Evolutionary conservation across 2,888 invertebrate genomes (phyloP).

Genomic region (Lepidonotus clava): DNA sequence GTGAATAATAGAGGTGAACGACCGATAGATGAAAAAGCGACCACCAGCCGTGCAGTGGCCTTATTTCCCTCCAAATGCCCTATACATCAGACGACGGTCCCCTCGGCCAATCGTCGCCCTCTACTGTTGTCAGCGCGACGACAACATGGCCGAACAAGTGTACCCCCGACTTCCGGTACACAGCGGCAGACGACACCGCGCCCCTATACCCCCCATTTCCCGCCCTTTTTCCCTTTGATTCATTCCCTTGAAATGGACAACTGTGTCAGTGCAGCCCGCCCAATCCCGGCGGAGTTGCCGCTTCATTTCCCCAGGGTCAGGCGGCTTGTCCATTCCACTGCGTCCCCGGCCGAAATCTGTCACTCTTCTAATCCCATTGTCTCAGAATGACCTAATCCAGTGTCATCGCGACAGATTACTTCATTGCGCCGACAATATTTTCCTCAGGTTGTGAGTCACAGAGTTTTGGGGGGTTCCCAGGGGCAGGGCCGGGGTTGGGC

Average conservation of each 20-base stretch:
- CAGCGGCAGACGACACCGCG: neutral
- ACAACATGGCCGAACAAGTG: constrained; percentile 25
- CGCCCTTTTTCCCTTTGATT: neutral
- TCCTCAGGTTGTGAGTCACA: neutral
- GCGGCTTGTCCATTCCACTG: constrained; percentile 17
- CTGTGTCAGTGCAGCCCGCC: neutral
- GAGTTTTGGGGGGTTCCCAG: no score
- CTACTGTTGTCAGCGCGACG: neutral
- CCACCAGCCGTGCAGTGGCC: no score
- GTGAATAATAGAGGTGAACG: no score
- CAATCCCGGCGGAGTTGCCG: neutral
- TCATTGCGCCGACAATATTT: constrained; percentile 41
- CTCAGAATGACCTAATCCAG: constrained; percentile 37
- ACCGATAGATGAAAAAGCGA: no score
- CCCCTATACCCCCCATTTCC: neutral
- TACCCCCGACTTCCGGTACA: neutral
- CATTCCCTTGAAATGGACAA: neutral
- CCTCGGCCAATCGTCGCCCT: neutral
- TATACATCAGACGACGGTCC: neutral
- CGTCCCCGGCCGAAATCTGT: constrained; percentile 19
- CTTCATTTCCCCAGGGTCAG: constrained; percentile 47
- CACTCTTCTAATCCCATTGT: constrained; percentile 33
- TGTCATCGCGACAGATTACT: constrained; percentile 50
- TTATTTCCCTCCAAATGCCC: no score
- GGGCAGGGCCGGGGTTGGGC: neutral